Evolutionary conservation across 2,113 vertebrate species (phyloP).

Genomic region (Caracal caracal): DNA sequence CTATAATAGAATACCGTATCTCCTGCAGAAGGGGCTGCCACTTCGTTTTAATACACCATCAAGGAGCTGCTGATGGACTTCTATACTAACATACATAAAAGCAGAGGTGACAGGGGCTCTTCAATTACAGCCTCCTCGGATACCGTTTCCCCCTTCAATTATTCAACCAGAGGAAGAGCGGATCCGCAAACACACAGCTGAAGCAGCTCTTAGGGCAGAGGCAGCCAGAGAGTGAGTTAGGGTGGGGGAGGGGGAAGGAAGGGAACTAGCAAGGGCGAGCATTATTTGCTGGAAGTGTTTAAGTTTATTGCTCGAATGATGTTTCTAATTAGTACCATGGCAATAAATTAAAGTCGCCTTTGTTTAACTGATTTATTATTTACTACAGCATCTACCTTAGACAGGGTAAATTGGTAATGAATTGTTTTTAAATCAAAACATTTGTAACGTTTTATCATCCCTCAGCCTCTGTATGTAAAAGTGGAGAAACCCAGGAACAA

Average conservation of each 20-base stretch:
- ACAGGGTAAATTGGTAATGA: slow-evolving; percentile 85
- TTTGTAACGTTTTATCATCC: slow-evolving; percentile 80
- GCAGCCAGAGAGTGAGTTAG: slow-evolving; percentile 45
- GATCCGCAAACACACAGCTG: slow-evolving; percentile 79
- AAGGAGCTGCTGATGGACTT: slow-evolving; percentile 85
- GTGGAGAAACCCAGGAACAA: neutral
- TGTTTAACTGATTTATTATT: slow-evolving; percentile 91
- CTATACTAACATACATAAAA: slow-evolving; percentile 85
- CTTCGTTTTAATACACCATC: slow-evolving; percentile 80
- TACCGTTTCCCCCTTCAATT: slow-evolving; percentile 86
- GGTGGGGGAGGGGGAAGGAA: slow-evolving; percentile 33
- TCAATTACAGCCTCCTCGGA: slow-evolving; percentile 86
- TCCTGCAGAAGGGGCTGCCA: slow-evolving; percentile 82
- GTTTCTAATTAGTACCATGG: slow-evolving; percentile 88
- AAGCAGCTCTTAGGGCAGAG: slow-evolving; percentile 65
- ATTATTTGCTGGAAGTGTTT: slow-evolving; percentile 89
- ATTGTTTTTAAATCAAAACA: slow-evolving; percentile 85
- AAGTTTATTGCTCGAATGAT: slow-evolving; percentile 90
- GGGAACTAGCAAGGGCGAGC: slow-evolving; percentile 64
- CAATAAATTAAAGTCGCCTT: slow-evolving; percentile 89
- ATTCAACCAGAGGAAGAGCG: slow-evolving; percentile 84
- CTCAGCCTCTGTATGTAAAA: slow-evolving; percentile 36
- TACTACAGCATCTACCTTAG: slow-evolving; percentile 84
- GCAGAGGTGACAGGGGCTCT: slow-evolving; percentile 87
- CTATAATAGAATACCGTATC: slow-evolving; percentile 81